Evolutionary conservation across 2,113 vertebrate species (phyloP), one percentile per base, ranked within the genome.

Genomic region (Collichthys lucidus): DNA sequence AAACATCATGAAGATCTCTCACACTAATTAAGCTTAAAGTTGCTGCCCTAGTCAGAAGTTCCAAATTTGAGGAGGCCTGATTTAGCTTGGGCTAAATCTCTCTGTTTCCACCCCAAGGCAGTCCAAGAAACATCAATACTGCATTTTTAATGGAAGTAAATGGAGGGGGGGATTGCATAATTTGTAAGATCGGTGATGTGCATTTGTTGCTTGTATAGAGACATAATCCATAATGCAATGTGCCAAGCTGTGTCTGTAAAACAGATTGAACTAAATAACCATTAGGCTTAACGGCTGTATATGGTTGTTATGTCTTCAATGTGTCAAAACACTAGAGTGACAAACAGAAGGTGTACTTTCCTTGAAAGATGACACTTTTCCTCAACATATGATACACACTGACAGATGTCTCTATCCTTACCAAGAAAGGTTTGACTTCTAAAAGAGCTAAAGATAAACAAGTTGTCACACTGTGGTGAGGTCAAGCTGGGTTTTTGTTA

Each of bases 121-220:
- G 22, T 78, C 70, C 82, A 89, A 88, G 62, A 90, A 88, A 84
- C 88, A 89, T 83, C 84, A 84, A 89, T 86, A 88, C 71, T 89
- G 86, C 79, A 89, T 89, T 81, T 89, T 89, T 91, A 89, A 89
- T 85, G 56, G 65, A 60, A 65, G 50, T 70, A 82, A 89, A 88
- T 71, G 67, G 64, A 86, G 76, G 66, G 64, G 87, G 87, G 76
- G 66, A 80, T 84, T 88, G 82, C 77, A 88, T 89, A 86, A 88
- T 88, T 80, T 82, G 77, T 63, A 57, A 80, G 42, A 53, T 65
- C 71, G 60, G 46, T 83, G 74, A 74, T 81, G 59, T 78, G 56
- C 42, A 59, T 87, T 60, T 85, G 71, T 82, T 86, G 64, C 70
- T 74, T 50, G 44, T 46, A 44, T 55, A 64, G 65, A 80, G 50